Percentiles rank a stretch among this genome's conserved stretches.
phyloP scores from a whole-genome alignment of 2,888 invertebrate genomes.

The Odiellus spinosus region DNA sequence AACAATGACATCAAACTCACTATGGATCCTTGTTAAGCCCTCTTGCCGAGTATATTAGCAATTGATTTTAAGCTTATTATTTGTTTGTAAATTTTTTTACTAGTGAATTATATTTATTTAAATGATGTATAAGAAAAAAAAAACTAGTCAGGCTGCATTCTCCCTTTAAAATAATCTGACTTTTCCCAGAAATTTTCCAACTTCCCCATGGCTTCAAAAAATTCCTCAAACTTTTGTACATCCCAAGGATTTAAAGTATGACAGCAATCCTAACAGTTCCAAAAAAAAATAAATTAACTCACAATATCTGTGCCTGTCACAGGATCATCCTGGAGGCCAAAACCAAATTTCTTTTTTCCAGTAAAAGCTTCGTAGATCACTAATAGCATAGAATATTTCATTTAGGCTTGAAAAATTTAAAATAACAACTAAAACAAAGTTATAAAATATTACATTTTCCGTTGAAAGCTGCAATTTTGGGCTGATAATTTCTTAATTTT shows the following conservation, averaged over 20 bases:
- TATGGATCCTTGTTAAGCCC: too few species aligned
- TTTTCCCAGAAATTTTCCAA: too few species aligned
- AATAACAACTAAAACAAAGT: not conserved
- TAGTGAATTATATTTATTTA: too few species aligned
- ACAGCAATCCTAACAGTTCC: not conserved
- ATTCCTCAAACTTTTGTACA: too few species aligned
- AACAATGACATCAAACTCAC: too few species aligned
- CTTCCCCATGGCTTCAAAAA: too few species aligned
- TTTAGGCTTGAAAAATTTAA: not conserved
- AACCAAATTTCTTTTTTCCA: constrained; percentile 90
- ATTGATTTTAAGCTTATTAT: too few species aligned
- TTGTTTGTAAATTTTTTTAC: too few species aligned
- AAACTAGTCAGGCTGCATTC: too few species aligned
- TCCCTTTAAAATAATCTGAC: not conserved
- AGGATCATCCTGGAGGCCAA: constrained; percentile 85
- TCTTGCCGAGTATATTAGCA: too few species aligned
- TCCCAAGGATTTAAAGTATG: too few species aligned
- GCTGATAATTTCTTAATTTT: constrained; percentile 77
- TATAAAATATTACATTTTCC: constrained; percentile 52
- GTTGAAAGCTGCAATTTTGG: constrained; percentile 94
- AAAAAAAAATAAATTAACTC: constrained; percentile 30
- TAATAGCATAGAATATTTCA: constrained; percentile 18
- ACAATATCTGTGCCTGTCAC: constrained; percentile 89
- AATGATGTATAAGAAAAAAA: too few species aligned
- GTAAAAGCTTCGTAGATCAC: constrained; percentile 89